phyloP scores from a whole-genome alignment of 1,140 invertebrate genomes.

The Goniozus legneri region DNA sequence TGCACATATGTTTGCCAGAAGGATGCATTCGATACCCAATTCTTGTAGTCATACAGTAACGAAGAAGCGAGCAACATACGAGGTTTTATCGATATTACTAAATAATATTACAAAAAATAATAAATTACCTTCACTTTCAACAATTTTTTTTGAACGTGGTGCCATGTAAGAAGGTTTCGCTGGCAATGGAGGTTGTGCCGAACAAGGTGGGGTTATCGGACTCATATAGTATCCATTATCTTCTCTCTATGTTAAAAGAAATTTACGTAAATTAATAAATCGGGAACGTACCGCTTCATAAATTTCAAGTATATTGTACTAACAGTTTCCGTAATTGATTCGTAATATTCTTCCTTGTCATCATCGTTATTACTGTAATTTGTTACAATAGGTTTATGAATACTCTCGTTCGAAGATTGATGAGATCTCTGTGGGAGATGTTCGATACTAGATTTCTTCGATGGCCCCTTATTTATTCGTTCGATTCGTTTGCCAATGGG shows the following conservation, averaged over 20 bases:
- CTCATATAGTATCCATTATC: conserved; percentile 29
- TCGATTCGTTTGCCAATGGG: conserved; percentile 38
- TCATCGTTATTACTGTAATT: conserved; percentile 34
- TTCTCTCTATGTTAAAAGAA: conserved; percentile 36
- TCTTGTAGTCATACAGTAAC: no score
- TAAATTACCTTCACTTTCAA: no score
- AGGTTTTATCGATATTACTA: no score
- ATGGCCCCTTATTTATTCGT: conserved; percentile 26
- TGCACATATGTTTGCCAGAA: no score
- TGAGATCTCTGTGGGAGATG: conserved; percentile 33
- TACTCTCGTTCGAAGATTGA: conserved; percentile 38
- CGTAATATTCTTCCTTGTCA: conserved; percentile 37
- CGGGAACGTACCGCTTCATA: background rate
- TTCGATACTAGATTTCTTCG: conserved; percentile 31
- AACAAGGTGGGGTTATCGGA: conserved; percentile 9
- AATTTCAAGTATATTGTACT: conserved; percentile 6
- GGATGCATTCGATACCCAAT: no score
- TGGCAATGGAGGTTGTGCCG: conserved; percentile 33
- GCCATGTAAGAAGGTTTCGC: conserved; percentile 20
- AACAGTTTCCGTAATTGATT: conserved; percentile 44
- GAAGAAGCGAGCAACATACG: no score
- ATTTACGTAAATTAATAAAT: background rate
- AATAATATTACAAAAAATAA: no score
- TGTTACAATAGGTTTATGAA: conserved; percentile 36
- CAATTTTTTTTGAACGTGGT: background rate